Evolutionary conservation across 2,888 invertebrate species (phyloP), one percentile per base, ranked within the genome.

Genomic region (Euspilapteryx auroguttella): DNA sequence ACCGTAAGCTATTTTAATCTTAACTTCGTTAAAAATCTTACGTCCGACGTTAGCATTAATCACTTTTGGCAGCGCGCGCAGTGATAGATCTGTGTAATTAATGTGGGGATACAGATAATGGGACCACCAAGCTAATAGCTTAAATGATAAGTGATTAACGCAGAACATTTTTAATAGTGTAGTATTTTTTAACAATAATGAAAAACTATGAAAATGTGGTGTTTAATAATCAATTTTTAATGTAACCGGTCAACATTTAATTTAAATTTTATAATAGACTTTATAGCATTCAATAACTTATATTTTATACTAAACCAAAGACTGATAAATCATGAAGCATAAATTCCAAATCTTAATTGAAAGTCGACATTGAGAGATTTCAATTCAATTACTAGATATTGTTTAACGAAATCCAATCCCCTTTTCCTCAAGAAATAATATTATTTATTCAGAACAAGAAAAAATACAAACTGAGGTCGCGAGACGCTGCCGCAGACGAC

Each of bases 301-400:
- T 59, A 49, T 55, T 48, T 55, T 55, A 45, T 41, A 28, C 40
- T 42, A 53, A 58, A 69, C 71, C 71, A 71, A 68, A 61, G 64
- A 58, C 59, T 61, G 64, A 62, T 45, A 63, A 61, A 57, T 58
- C 52, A 61, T 64, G 57, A 49, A 55, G 55, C 50, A 55, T 46
- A 49, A 63, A 68, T 64, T 64, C 55, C 62, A 59, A 68, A 63
- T 62, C 68, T 69, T 69, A 73, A 75, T 75, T 75, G 71, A 69
- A 75, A 56, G 63, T 62, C 71, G 75, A 71, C 75, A 71, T 75
- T 75, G 75, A 73, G 65, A 75, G 75, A 75, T 75, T 75, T 75
- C 75, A 75, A 75, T 75, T 75, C 75, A 75, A 75, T 75, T 75
- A 75, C 71, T 73, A 75, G 73, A 69, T 68, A 75, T 75, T 71